Conservation (phyloP, 2,888 invertebrate genomes). For the Ecliptopera silaceata region DNA sequence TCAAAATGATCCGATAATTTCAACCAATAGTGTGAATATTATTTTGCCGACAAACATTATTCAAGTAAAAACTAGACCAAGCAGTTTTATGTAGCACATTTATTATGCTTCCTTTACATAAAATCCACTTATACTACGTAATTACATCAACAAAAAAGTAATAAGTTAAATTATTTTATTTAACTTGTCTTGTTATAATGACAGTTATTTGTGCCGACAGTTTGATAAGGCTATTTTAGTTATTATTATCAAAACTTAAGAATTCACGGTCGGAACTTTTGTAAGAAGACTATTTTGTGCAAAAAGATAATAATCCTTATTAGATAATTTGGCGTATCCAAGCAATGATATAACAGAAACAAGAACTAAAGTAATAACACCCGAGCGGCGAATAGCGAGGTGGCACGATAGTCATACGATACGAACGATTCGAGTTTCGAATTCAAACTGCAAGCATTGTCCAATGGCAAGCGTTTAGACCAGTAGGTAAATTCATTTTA, state of each 20-base stretch:
- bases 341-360: conserved; percentile 32
- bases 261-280: conserved; percentile 8
- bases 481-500: not conserved
- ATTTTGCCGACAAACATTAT: not conserved
- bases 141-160: too few relatives aligned
- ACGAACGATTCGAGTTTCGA: conserved; percentile 35
- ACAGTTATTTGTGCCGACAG: conserved; percentile 1
- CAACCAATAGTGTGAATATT: not conserved
- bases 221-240: not conserved
- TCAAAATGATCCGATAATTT: not conserved
- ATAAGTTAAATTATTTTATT: not conserved
- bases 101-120: not conserved
- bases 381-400: conserved; percentile 50
- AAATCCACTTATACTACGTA: too few relatives aligned
- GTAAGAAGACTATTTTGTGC: conserved; percentile 11
- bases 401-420: conserved; percentile 70
- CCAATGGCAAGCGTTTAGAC: conserved; percentile 1
- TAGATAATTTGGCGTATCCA: conserved; percentile 28
- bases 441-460: conserved; percentile 43
- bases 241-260: conserved; percentile 2
- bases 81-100: not conserved
- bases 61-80: not conserved
- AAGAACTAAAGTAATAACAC: conserved; percentile 41
- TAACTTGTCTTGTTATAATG: not conserved
- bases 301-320: conserved; percentile 31